A percentile compares a stretch with the other conserved stretches of the same genome.
Evolutionary conservation across 1,140 invertebrate genomes (phyloP).

Genomic region (Sinella curviseta): DNA sequence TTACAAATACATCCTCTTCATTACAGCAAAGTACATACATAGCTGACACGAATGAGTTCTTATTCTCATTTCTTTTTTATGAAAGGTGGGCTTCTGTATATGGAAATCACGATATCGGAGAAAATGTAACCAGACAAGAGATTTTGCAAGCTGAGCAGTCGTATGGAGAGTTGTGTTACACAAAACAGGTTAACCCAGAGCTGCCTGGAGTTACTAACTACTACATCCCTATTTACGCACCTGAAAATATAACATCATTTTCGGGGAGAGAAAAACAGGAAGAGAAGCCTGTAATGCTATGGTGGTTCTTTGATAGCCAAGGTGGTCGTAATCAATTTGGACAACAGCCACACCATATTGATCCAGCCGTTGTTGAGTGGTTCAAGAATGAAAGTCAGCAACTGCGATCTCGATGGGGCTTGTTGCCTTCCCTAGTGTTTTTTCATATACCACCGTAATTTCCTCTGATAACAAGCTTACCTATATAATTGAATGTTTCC

Average conservation of each 20-base stretch:
- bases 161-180: conserved; percentile 18
- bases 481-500: background rate
- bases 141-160: conserved; percentile 36
- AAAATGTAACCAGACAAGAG: conserved; percentile 36
- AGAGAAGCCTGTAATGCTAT: conserved; percentile 2
- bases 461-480: background rate
- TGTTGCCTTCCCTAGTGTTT: conserved; percentile 17
- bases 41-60: no score
- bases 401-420: background rate
- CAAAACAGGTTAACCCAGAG: background rate
- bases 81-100: conserved; percentile 42
- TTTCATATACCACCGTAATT: conserved; percentile 24
- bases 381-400: background rate
- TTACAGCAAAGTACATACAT: background rate
- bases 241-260: background rate
- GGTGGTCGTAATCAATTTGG: conserved; percentile 11
- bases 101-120: conserved; percentile 41
- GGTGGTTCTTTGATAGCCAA: conserved; percentile 19
- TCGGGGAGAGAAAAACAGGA: background rate
- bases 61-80: no score
- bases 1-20: background rate
- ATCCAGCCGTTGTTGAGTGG: background rate
- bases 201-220: conserved; percentile 10
- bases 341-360: conserved; percentile 15
- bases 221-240: conserved; percentile 1